A percentile compares a stretch with the other conserved stretches of the same genome.
These are phyloP conservation scores for Zingel zingel DNA, from an alignment of 2,113 vertebrate species.

Conservation along the genomic window DNA sequence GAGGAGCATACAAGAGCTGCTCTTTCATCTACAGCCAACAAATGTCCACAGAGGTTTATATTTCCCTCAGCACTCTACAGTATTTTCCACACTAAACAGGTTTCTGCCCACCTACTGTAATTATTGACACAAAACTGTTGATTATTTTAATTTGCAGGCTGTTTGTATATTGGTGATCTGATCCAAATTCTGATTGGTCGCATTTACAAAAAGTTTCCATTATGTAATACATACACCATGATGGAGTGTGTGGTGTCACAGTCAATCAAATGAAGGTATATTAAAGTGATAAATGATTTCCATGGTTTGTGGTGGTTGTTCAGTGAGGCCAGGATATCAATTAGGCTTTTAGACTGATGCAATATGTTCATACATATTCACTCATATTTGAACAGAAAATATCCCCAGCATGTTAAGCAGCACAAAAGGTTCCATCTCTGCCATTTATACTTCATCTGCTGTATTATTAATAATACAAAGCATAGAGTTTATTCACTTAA, in stretches of 20 bases:
- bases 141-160: constrained; percentile 53
- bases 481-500: neutral
- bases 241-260: neutral
- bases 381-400: neutral
- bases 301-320: neutral
- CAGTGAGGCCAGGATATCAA: neutral
- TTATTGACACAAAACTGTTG: constrained; percentile 55
- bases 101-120: constrained; percentile 39
- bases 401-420: neutral
- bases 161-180: constrained; percentile 35
- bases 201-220: constrained; percentile 31
- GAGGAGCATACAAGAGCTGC: constrained; percentile 57
- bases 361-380: neutral
- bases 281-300: neutral
- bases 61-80: constrained; percentile 29
- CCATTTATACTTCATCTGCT: neutral
- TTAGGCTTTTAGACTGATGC: neutral
- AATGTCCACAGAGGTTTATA: constrained; percentile 53
- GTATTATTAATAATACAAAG: neutral
- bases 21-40: constrained; percentile 75
- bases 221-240: constrained; percentile 6
- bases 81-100: constrained; percentile 54
- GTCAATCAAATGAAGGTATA: neutral
- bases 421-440: neutral
- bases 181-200: constrained; percentile 15